Percentiles rank a stretch among this genome's conserved stretches.
phyloP scores from a whole-genome alignment of 2,113 vertebrate genomes.

The Camelus dromedarius region DNA sequence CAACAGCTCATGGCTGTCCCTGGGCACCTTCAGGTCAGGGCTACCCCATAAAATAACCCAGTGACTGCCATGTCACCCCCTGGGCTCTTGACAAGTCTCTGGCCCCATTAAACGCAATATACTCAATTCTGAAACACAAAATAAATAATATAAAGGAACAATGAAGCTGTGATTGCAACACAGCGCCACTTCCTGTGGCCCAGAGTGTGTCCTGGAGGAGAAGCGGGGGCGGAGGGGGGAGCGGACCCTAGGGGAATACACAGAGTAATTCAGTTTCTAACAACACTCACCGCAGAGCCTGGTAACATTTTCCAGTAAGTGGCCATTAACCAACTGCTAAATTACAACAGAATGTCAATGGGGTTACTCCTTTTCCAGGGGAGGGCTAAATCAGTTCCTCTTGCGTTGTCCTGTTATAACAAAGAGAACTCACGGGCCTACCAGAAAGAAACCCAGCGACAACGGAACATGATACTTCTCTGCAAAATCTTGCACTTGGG shows the following conservation, averaged over 20 bases:
- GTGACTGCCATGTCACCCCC: not conserved
- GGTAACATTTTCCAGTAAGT: constrained; percentile 74
- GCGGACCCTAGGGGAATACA: constrained; percentile 57
- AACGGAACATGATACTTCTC: not conserved
- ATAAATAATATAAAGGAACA: constrained; percentile 72
- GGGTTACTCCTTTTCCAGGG: constrained; percentile 50
- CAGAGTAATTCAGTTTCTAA: constrained; percentile 67
- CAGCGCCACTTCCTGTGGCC: constrained; percentile 61
- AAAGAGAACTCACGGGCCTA: not conserved
- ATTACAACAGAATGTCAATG: constrained; percentile 62
- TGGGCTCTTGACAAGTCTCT: not conserved
- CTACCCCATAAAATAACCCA: not conserved
- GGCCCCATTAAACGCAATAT: not conserved
- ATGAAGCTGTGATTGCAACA: constrained; percentile 53
- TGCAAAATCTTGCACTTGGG: not conserved
- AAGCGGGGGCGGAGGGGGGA: not conserved
- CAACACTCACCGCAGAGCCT: constrained; percentile 63
- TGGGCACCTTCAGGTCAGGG: not conserved
- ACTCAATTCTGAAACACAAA: constrained; percentile 55
- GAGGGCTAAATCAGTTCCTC: constrained; percentile 44
- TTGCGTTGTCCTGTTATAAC: not conserved
- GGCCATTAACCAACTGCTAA: constrained; percentile 68
- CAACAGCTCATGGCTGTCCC: not conserved
- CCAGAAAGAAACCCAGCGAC: not conserved
- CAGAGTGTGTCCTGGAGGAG: not conserved